Conservation (phyloP, 2,888 invertebrate species). For the Harpalus rubripes region DNA sequence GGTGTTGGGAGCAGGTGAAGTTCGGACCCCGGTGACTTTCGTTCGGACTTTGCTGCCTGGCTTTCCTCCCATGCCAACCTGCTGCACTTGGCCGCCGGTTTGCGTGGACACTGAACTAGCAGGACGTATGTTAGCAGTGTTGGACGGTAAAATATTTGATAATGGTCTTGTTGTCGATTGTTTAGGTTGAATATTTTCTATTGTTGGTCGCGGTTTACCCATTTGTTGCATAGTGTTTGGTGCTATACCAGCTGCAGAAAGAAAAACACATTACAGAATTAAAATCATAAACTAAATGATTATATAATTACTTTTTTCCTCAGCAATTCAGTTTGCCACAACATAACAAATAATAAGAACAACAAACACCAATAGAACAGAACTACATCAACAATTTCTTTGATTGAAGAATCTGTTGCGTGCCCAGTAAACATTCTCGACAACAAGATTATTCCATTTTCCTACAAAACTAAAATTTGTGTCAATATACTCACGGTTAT, state of each 20-base stretch:
- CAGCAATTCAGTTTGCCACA: conserved; percentile 44
- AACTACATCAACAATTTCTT: neutral
- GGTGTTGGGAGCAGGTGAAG: conserved; percentile 84
- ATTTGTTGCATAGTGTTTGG: conserved; percentile 78
- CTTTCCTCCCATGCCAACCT: conserved; percentile 76
- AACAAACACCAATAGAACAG: conserved; percentile 15
- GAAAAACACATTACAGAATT: conserved; percentile 59
- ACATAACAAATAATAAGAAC: conserved; percentile 48
- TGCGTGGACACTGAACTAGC: conserved; percentile 92
- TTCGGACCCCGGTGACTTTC: conserved; percentile 83
- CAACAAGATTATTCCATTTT: conserved; percentile 22
- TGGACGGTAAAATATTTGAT: conserved; percentile 77
- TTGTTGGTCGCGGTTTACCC: conserved; percentile 78
- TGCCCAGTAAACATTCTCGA: conserved; percentile 14
- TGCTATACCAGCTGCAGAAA: conserved; percentile 75
- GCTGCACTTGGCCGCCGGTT: conserved; percentile 81
- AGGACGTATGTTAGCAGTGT: conserved; percentile 84
- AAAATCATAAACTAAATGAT: conserved; percentile 19
- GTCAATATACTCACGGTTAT: conserved; percentile 81
- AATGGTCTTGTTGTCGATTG: conserved; percentile 76
- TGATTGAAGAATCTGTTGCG: neutral
- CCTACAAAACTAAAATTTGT: neutral
- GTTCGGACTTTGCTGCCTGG: conserved; percentile 84
- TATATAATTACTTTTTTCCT: conserved; percentile 51
- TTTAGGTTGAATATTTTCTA: conserved; percentile 80